Percentiles rank a stretch among this genome's conserved stretches.
These are phyloP conservation scores for Caenorhabditis remanei DNA, from an alignment of 1,140 invertebrate genomes.

Conservation along the genomic window DNA sequence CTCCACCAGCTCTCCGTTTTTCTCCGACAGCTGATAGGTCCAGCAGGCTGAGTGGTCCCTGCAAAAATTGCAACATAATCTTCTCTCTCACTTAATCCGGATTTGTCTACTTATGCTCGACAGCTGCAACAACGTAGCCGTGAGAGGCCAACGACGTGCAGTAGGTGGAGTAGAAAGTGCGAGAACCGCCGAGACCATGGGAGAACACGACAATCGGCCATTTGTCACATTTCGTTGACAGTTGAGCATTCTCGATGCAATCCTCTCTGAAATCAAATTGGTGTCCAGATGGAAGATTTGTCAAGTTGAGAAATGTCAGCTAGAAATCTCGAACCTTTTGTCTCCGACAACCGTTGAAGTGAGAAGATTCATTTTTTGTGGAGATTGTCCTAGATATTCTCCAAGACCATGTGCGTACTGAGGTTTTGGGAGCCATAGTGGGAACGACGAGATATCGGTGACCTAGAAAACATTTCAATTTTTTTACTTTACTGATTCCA, in stretches of 20 bases:
- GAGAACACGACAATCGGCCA: slow-evolving; percentile 82
- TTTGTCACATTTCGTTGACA: slow-evolving; percentile 42
- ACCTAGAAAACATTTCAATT: background rate
- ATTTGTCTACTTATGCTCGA: slow-evolving; percentile 82
- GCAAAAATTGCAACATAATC: slow-evolving; percentile 58
- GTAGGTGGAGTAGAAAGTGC: slow-evolving; percentile 82
- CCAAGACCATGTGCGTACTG: slow-evolving; percentile 81
- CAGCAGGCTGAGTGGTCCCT: slow-evolving; percentile 73
- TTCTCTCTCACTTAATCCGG: background rate
- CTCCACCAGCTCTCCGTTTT: slow-evolving; percentile 66
- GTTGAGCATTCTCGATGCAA: slow-evolving; percentile 32
- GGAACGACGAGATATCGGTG: slow-evolving; percentile 78
- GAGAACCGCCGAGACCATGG: slow-evolving; percentile 82
- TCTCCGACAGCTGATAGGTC: slow-evolving; percentile 71
- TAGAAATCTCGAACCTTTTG: slow-evolving; percentile 48
- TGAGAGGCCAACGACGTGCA: slow-evolving; percentile 82
- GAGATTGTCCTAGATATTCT: slow-evolving; percentile 79
- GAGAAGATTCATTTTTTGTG: slow-evolving; percentile 79
- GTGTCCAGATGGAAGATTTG: background rate
- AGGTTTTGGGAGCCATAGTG: slow-evolving; percentile 81
- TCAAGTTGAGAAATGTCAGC: background rate
- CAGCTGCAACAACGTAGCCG: slow-evolving; percentile 82
- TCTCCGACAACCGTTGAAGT: slow-evolving; percentile 80
- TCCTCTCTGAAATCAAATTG: slow-evolving; percentile 24
- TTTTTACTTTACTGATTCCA: too few relatives aligned